Evolutionary conservation across 37 sponge, comb jelly and placozoan species (phyloP), one percentile per base, ranked within the genome.

Genomic region (Mnemiopsis leidyi): DNA sequence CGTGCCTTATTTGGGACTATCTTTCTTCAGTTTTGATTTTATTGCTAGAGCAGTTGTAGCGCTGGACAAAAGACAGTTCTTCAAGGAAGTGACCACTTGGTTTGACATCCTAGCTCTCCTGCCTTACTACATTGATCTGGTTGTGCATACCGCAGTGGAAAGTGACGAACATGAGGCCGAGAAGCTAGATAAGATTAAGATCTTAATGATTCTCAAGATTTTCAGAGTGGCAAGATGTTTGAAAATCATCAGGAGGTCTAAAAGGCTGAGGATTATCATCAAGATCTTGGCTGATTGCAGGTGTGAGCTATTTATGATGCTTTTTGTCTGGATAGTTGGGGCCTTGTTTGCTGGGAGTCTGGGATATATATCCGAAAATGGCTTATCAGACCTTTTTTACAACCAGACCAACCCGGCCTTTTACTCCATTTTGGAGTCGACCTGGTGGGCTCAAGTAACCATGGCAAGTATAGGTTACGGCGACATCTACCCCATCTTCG

Each of bases 381-480:
- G 30, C 3, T n/a, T 71, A 18, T n/a, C 30, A 23, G 75, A 71
- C 3, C 5, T 71, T 13, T 25, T 71, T 18, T 71, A 71, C 75
- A 28, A 28, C 25, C 5, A n/a, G 3, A 71, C 75, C 7, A 71
- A 71, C n/a, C 25, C 75, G 3, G 30, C 7, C 3, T 29, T 71
- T n/a, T 29, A 13, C 25, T 29, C 30, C 30, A 71, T 71, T 71
- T 5, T 71, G n/a, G 75, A 71, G 75, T 71, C 75, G 3, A 71
- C 75, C 25, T 71, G 75, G 75, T 71, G 75, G 75, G 75, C 75
- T 28, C 75, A 71, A 71, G 75, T 71, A 3, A 71, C 75, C 75
- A 71, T 71, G 75, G 75, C 75, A 23, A 71, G 25, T n/a, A 71
- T 71, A 5, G 75, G 75, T n/a, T 71, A 71, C 20, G 75, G 75